Evolutionary conservation across 1,140 invertebrate species (phyloP), one percentile per base, ranked within the genome.

Genomic region (Pissodes strobi): DNA sequence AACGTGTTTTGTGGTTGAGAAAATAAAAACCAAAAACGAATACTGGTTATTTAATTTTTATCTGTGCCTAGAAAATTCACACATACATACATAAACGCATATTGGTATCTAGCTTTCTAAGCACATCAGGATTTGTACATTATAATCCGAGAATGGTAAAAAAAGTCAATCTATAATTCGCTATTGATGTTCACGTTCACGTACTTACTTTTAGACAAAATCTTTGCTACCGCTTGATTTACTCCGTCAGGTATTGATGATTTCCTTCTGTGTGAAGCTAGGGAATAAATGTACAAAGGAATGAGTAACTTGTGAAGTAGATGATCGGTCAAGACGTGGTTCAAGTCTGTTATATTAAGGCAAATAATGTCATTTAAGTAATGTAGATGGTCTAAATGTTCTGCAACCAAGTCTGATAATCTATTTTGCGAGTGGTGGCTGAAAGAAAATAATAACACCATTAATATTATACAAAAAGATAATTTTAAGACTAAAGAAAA

Each of bases 281-380:
- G 79, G 5, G 95, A 98, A 78, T 92, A 94, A 59, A 99, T 92
- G 75, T 98, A 97, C 25, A 99, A 80, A 9, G 97, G 97, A 64
- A 98, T 90, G 22, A 99, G 83, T 1, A 99, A 82, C 77, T 96
- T 91, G 76, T 98, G 91, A 19, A 99, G 81, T 19, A 99, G 82
- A 81, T 98, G 95, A 76, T 98, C 94, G 0, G 94, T 93, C n/a
- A 99, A 80, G 21, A 99, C 94, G 70, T 94, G 90, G 80, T 99
- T 99, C 43, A 99, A 82, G 72, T 94, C 90, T 27, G 90, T 87
- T 71, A 98, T 97, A 75, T 95, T 89, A 15, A 98, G 84, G 74
- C 90, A 90, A 15, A 98, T 82, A 76, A 99, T 98, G 71, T 99
- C 97, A 75, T 98, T 99, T 18, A 99, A 81, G 79, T 99, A 99